A percentile compares a stretch with the other conserved stretches of the same genome.
Conservation (phyloP, 30 jellyfish, hydroid and myxozoan species). For the Catostylus mosaicus region DNA sequence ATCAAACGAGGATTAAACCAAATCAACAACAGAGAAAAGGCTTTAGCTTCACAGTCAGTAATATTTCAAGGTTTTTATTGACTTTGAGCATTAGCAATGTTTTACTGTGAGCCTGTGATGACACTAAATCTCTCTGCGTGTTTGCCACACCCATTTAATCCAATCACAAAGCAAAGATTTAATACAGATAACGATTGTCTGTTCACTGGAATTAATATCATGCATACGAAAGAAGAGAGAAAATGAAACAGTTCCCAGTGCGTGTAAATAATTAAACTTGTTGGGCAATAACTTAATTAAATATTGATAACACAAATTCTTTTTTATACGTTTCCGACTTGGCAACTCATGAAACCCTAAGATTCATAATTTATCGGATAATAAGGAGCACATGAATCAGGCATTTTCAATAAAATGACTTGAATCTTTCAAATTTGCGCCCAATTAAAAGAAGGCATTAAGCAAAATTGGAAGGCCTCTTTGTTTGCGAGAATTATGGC, state of each 20-base stretch:
- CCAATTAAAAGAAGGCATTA: too few relatives aligned
- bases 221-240: conserved; percentile 10
- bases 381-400: not conserved
- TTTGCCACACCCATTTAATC: conserved; percentile 10
- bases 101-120: not conserved
- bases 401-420: not conserved
- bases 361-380: not conserved
- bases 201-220: not conserved
- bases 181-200: not conserved
- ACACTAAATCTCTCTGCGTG: not conserved
- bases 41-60: too few relatives aligned
- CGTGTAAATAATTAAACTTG: not conserved
- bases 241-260: conserved; percentile 2
- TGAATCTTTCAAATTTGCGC: not conserved
- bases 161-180: conserved; percentile 12
- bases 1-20: too few relatives aligned
- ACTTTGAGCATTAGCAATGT: not conserved
- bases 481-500: too few relatives aligned
- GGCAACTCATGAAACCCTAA: not conserved
- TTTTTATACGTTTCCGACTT: not conserved
- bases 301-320: not conserved
- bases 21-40: too few relatives aligned
- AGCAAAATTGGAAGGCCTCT: too few relatives aligned
- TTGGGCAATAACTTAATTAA: not conserved
- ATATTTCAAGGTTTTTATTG: not conserved